phyloP scores from a whole-genome alignment of 2,888 invertebrate species.

The Rutpela maculata region DNA sequence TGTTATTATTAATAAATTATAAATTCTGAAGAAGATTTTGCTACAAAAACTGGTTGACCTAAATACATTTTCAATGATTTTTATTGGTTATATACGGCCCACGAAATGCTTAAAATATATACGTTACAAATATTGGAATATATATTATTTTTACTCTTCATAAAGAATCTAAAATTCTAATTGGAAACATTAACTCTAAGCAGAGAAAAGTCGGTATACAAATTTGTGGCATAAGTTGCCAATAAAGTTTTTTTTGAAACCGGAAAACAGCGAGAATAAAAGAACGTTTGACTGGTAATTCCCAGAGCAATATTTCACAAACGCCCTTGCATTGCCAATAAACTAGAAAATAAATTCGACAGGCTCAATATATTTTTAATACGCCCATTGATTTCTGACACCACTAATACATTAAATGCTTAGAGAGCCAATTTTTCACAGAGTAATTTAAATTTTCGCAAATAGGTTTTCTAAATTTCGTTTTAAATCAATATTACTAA shows the following conservation, averaged over 20 bases:
- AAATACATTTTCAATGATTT: too few relatives aligned
- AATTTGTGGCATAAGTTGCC: conserved; percentile 25
- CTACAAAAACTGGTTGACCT: too few relatives aligned
- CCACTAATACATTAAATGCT: conserved; percentile 51
- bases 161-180: too few relatives aligned
- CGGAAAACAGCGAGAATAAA: conserved; percentile 36
- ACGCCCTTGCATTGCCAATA: conserved; percentile 53
- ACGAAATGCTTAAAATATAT: too few relatives aligned
- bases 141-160: too few relatives aligned
- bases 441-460: conserved; percentile 27
- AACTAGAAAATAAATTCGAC: conserved; percentile 55
- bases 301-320: conserved; percentile 51
- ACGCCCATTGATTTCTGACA: conserved; percentile 56
- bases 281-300: conserved; percentile 38
- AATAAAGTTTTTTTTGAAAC: conserved; percentile 23
- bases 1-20: too few relatives aligned
- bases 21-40: too few relatives aligned
- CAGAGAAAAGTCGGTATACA: background rate
- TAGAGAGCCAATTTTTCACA: conserved; percentile 31
- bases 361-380: conserved; percentile 56
- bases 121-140: too few relatives aligned
- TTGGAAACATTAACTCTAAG: too few relatives aligned
- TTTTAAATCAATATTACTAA: background rate
- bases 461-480: conserved; percentile 10
- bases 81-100: too few relatives aligned